Conservation (phyloP, 2,113 vertebrate species). For the Protobothrops flavoviridis region DNA sequence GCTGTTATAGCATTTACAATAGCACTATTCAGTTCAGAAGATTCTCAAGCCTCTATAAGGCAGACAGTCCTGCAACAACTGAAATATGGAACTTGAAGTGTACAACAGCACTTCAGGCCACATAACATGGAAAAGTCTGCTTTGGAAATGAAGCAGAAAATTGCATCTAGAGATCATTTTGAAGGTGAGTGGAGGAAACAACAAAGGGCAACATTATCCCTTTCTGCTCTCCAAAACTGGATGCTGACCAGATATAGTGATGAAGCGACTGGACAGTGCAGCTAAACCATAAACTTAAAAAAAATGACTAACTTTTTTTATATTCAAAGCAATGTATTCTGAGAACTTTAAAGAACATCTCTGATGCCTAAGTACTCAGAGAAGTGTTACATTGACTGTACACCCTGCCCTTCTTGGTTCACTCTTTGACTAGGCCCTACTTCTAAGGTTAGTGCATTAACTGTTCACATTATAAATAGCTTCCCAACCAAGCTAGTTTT, state of each 20-base stretch:
- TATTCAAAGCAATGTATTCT: neutral
- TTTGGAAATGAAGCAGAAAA: neutral
- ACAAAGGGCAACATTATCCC: neutral
- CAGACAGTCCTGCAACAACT: neutral
- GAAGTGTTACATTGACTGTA: neutral
- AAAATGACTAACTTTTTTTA: neutral
- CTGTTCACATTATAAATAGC: constrained; percentile 45
- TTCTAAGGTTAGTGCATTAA: neutral
- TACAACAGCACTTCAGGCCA: neutral
- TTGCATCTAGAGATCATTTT: neutral
- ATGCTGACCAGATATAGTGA: neutral
- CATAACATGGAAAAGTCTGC: neutral
- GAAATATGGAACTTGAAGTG: neutral
- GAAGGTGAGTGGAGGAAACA: neutral
- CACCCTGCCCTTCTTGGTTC: neutral
- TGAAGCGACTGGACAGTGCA: neutral
- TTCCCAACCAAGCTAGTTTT: constrained; percentile 40
- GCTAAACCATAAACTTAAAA: neutral
- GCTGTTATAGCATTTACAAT: neutral
- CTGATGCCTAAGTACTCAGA: neutral
- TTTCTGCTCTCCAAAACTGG: neutral
- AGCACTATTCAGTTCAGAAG: neutral
- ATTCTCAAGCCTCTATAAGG: neutral
- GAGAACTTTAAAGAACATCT: neutral
- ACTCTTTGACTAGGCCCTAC: constrained; percentile 18